These are phyloP conservation scores for Sesamia nonagrioides DNA, from an alignment of 1,140 invertebrate species.

Conservation along the genomic window DNA sequence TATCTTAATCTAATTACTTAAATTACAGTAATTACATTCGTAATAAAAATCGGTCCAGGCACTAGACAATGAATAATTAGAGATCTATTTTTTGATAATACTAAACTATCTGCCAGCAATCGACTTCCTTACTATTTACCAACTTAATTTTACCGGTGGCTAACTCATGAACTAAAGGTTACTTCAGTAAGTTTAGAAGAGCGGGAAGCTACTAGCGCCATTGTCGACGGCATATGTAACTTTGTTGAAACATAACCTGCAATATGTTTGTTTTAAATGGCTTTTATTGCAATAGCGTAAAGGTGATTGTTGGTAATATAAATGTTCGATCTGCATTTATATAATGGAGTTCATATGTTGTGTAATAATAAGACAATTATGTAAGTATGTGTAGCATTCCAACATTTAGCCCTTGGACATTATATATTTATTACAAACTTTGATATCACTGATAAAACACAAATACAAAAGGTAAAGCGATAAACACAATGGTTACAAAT, in stretches of 20 bases:
- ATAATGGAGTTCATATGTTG: conserved; percentile 35
- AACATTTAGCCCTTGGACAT: conserved; percentile 21
- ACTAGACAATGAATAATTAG: conserved; percentile 53
- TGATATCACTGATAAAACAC: conserved; percentile 25
- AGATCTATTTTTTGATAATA: conserved; percentile 51
- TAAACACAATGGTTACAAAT: background rate
- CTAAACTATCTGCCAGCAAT: conserved; percentile 40
- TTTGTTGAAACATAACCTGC: conserved; percentile 16
- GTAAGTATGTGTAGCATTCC: conserved; percentile 30
- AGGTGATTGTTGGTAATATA: conserved; percentile 34
- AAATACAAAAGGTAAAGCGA: background rate
- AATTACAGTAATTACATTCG: conserved; percentile 48
- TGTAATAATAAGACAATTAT: conserved; percentile 28
- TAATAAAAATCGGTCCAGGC: conserved; percentile 39
- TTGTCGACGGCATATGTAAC: conserved; percentile 15
- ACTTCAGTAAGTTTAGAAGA: background rate
- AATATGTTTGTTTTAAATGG: conserved; percentile 47
- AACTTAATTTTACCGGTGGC: conserved; percentile 21
- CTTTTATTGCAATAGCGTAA: conserved; percentile 36
- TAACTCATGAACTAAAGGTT: conserved; percentile 1
- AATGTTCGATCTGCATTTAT: conserved; percentile 23
- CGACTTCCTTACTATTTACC: conserved; percentile 39
- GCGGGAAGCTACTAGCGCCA: conserved; percentile 12
- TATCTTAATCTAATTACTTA: conserved; percentile 52
- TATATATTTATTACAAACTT: conserved; percentile 11